phyloP scores from a whole-genome alignment of 2,113 vertebrate species.

The Rhodinocichla rosea region DNA sequence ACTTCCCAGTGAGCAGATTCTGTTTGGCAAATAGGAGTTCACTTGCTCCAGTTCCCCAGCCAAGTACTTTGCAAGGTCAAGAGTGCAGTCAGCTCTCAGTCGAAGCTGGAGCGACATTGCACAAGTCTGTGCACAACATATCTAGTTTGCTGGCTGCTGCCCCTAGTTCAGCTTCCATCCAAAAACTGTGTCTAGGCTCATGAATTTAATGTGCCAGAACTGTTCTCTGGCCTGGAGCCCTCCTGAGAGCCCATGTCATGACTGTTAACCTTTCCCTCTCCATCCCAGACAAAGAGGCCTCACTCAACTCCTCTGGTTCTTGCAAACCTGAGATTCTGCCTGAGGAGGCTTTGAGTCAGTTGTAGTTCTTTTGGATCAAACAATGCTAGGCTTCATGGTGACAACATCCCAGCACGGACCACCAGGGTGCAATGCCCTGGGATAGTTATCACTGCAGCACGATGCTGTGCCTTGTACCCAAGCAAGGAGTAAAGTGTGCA shows the following conservation, averaged over 20 bases:
- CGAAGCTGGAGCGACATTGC: background rate
- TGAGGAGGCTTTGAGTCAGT: background rate
- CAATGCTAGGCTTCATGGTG: background rate
- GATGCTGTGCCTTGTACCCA: background rate
- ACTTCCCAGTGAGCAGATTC: background rate
- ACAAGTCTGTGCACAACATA: background rate
- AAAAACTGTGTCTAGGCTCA: background rate
- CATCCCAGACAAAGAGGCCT: background rate
- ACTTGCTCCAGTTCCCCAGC: background rate
- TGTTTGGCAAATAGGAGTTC: background rate
- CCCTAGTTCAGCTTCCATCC: background rate
- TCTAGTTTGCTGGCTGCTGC: background rate
- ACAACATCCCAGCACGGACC: fast-evolving
- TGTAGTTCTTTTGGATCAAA: background rate
- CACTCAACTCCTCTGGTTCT: background rate
- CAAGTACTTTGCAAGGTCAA: background rate
- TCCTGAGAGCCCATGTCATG: background rate
- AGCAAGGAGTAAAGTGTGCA: background rate
- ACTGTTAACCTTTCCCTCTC: background rate
- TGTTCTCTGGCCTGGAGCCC: background rate
- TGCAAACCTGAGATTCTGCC: background rate
- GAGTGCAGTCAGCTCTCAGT: background rate
- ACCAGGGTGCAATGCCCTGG: background rate
- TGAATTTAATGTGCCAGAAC: background rate
- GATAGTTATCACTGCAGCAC: background rate